phyloP scores from a whole-genome alignment of 2,888 invertebrate genomes.

The Sphecodes monilicornis region DNA sequence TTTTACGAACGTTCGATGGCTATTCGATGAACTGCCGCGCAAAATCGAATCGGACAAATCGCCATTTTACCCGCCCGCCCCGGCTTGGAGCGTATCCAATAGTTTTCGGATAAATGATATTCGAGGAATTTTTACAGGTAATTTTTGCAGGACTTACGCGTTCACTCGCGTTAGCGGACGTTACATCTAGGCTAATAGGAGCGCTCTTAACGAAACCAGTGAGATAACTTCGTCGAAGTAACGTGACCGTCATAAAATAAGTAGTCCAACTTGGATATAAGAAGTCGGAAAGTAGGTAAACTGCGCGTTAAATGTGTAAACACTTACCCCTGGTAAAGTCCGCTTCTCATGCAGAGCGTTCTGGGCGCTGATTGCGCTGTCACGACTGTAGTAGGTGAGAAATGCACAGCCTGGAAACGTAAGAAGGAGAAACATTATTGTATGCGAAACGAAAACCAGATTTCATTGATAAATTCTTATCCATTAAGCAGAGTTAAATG shows the following conservation, averaged over 20 bases:
- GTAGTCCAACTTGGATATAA: slow-evolving; percentile 32
- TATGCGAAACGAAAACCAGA: neutral
- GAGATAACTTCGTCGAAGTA: slow-evolving; percentile 37
- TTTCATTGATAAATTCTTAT: neutral
- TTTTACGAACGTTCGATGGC: slow-evolving; percentile 30
- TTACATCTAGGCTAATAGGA: slow-evolving; percentile 12
- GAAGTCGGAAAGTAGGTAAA: slow-evolving; percentile 59
- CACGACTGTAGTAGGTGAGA: slow-evolving; percentile 98
- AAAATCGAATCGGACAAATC: slow-evolving; percentile 43
- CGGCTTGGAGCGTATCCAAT: slow-evolving; percentile 39
- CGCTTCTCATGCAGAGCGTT: slow-evolving; percentile 98
- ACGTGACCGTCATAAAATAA: slow-evolving; percentile 43
- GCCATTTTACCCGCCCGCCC: slow-evolving; percentile 27
- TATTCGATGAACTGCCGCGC: slow-evolving; percentile 38
- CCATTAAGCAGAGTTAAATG: neutral
- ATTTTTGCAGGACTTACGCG: neutral
- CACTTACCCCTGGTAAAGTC: slow-evolving; percentile 98
- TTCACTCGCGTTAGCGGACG: neutral
- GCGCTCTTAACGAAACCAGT: slow-evolving; percentile 38
- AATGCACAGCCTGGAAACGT: slow-evolving; percentile 95
- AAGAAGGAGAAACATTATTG: slow-evolving; percentile 33
- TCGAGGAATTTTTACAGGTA: slow-evolving; percentile 14
- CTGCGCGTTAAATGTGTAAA: slow-evolving; percentile 57
- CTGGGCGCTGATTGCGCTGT: slow-evolving; percentile 97
- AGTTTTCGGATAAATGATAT: slow-evolving; percentile 27